phyloP scores from a whole-genome alignment of 2,888 invertebrate species.

The Amphipoea oculea region DNA sequence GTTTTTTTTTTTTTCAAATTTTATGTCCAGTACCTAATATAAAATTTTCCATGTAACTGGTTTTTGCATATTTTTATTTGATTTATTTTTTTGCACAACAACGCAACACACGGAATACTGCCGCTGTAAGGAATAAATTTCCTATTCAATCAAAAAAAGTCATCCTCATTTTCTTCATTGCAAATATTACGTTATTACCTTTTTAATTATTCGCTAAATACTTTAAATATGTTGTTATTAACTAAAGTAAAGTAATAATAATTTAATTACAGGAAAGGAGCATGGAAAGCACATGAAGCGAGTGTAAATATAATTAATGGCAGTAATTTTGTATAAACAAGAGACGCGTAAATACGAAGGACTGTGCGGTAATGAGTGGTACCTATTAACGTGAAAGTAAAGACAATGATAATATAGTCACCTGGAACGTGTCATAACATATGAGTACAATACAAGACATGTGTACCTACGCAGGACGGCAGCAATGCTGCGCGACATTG shows the following conservation, averaged over 20 bases:
- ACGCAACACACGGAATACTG: background rate
- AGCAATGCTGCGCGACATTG: too few species aligned
- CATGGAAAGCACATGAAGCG: background rate
- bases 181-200: background rate
- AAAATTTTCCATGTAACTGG: background rate
- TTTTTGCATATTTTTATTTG: background rate
- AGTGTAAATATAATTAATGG: background rate
- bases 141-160: background rate
- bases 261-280: too few species aligned
- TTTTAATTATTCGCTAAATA: background rate
- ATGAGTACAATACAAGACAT: background rate
- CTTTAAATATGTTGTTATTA: too few species aligned
- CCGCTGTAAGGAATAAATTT: background rate
- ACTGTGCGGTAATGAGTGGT: background rate
- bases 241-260: too few species aligned
- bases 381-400: background rate
- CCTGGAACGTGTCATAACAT: too few species aligned
- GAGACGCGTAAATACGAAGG: background rate
- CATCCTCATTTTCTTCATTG: background rate
- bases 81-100: background rate
- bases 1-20: background rate
- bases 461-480: too few species aligned
- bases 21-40: background rate
- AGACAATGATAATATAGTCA: too few species aligned
- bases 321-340: too few species aligned